A percentile compares a stretch with the other conserved stretches of the same genome.
phyloP scores from a whole-genome alignment of 2,113 vertebrate genomes.

The Rhinolophus ferrumequinum region DNA sequence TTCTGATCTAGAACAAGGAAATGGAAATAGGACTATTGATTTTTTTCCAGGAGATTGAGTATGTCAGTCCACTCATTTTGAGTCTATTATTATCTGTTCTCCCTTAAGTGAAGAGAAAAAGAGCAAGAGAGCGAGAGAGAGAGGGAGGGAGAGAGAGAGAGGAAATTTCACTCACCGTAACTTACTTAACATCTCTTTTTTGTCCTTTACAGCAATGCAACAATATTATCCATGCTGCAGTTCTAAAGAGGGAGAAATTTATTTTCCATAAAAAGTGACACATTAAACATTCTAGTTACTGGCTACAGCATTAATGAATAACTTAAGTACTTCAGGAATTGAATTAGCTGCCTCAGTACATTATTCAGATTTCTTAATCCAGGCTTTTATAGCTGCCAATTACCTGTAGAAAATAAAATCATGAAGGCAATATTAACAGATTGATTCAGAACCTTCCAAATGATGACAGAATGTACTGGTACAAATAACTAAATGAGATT shows the following conservation, averaged over 20 bases:
- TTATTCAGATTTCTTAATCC: constrained; percentile 24
- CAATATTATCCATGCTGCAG: not conserved
- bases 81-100: not conserved
- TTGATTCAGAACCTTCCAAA: constrained; percentile 14
- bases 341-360: constrained; percentile 23
- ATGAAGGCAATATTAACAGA: constrained; percentile 42
- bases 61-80: not conserved
- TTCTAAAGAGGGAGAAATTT: constrained; percentile 37
- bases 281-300: constrained; percentile 31
- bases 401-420: constrained; percentile 31
- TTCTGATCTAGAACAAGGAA: not conserved
- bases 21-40: not conserved
- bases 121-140: too few relatives aligned
- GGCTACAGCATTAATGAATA: constrained; percentile 9
- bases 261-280: constrained; percentile 53
- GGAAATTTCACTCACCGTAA: not conserved
- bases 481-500: constrained; percentile 49
- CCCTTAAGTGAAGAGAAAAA: not conserved
- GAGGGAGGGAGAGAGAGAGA: too few relatives aligned
- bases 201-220: not conserved
- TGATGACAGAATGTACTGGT: not conserved
- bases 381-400: not conserved
- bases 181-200: not conserved
- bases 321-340: constrained; percentile 53
- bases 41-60: not conserved